Evolutionary conservation across 2,113 vertebrate genomes (phyloP).

Genomic region (Thunnus thynnus): DNA sequence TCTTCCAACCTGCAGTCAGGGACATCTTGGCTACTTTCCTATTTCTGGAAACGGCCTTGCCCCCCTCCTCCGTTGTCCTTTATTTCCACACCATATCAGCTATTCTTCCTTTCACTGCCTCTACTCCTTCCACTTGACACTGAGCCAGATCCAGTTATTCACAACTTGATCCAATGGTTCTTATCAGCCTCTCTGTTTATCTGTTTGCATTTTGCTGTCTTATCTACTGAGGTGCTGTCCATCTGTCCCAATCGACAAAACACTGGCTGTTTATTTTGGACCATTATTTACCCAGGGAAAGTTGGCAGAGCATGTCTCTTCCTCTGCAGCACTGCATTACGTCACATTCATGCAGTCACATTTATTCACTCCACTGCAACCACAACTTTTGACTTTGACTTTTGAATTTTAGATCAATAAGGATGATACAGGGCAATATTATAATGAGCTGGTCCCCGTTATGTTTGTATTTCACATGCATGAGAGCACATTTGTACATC

Average conservation of each 20-base stretch:
- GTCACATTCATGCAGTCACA: slow-evolving; percentile 18
- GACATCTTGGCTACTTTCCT: slow-evolving; percentile 47
- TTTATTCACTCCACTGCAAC: slow-evolving; percentile 4
- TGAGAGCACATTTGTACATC: neutral
- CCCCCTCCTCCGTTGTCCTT: slow-evolving; percentile 15
- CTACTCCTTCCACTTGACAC: slow-evolving; percentile 9
- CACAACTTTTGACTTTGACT: neutral
- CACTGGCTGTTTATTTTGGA: slow-evolving; percentile 44
- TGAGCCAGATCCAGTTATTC: slow-evolving; percentile 44
- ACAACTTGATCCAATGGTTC: slow-evolving; percentile 41
- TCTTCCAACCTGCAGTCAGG: slow-evolving; percentile 25
- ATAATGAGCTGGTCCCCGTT: neutral
- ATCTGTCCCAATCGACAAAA: slow-evolving; percentile 49
- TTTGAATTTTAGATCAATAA: neutral
- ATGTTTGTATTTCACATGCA: neutral
- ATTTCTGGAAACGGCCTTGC: slow-evolving; percentile 37
- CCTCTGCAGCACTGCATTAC: slow-evolving; percentile 16
- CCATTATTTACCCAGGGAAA: slow-evolving; percentile 28
- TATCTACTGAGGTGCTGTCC: slow-evolving; percentile 55
- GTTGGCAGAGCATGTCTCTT: slow-evolving; percentile 23
- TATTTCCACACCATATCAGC: slow-evolving; percentile 28
- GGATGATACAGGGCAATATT: neutral
- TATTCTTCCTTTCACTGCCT: slow-evolving; percentile 28
- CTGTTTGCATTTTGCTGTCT: slow-evolving; percentile 50
- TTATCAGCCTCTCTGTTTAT: slow-evolving; percentile 56